phyloP scores from a whole-genome alignment of 2,888 invertebrate species.

The Apamea anceps region DNA sequence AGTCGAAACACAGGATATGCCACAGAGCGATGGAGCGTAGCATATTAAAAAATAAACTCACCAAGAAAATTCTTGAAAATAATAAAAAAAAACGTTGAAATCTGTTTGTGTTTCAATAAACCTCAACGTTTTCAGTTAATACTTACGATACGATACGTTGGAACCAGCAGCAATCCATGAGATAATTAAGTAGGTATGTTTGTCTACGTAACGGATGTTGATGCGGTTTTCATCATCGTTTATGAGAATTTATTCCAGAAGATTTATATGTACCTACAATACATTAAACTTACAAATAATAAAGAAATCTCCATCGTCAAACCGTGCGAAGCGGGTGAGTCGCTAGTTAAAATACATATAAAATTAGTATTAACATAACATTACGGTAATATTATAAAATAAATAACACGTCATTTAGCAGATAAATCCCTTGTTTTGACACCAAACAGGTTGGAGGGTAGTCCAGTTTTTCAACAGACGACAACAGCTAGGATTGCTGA shows the following conservation, averaged over 20 bases:
- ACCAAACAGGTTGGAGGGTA: not conserved
- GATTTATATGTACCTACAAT: too few relatives aligned
- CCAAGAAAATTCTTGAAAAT: too few relatives aligned
- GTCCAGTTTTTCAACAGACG: constrained; percentile 22
- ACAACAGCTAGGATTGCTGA: constrained; percentile 28
- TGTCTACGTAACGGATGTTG: too few relatives aligned
- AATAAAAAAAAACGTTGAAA: not conserved
- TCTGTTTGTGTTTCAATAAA: not conserved
- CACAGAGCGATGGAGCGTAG: too few relatives aligned
- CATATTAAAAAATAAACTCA: too few relatives aligned
- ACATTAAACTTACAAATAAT: too few relatives aligned
- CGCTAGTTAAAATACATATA: too few relatives aligned
- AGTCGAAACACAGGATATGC: not conserved
- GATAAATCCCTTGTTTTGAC: constrained; percentile 23
- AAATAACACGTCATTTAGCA: not conserved
- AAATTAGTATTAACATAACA: not conserved
- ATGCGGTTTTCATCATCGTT: too few relatives aligned
- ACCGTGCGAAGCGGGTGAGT: too few relatives aligned
- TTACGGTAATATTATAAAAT: not conserved
- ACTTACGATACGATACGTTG: too few relatives aligned
- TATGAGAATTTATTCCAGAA: too few relatives aligned
- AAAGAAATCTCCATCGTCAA: too few relatives aligned
- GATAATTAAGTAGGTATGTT: not conserved
- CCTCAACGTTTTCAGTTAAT: not conserved
- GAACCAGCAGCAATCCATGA: not conserved